Percentiles rank a stretch among this genome's conserved stretches.
Evolutionary conservation across 2,888 invertebrate genomes (phyloP).

Genomic region (Diloba caeruleocephala): DNA sequence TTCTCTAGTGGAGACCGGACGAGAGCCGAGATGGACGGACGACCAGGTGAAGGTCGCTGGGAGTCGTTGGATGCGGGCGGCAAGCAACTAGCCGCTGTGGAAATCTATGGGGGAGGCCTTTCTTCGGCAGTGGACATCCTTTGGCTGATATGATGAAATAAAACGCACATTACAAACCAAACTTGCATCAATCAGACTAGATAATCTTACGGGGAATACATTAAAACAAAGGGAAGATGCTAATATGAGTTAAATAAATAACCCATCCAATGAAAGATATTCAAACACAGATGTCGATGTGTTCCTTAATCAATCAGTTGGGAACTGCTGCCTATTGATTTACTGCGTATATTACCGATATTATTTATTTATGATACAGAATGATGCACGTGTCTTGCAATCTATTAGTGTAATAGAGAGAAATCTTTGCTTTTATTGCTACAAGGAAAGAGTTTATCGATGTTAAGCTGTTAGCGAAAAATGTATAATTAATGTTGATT

Average conservation of each 20-base stretch:
- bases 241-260: conserved; percentile 24
- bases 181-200: conserved; percentile 22
- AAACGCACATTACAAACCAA: neutral
- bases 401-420: conserved; percentile 28
- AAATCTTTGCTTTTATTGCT: conserved; percentile 21
- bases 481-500: conserved; percentile 17
- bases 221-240: conserved; percentile 19
- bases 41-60: too few species aligned
- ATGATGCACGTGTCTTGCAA: conserved; percentile 34
- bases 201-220: conserved; percentile 5
- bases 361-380: conserved; percentile 59
- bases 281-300: conserved; percentile 40
- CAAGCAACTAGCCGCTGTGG: too few species aligned
- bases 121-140: too few species aligned
- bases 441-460: conserved; percentile 9
- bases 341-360: conserved; percentile 52
- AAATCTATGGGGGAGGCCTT: too few species aligned
- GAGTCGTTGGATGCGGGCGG: too few species aligned
- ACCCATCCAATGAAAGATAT: conserved; percentile 34
- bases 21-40: too few species aligned
- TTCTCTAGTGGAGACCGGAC: too few species aligned
- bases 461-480: conserved; percentile 10
- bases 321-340: conserved; percentile 53
- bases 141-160: too few species aligned
- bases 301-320: conserved; percentile 58